Evolutionary conservation across 2,113 vertebrate genomes (phyloP).

Genomic region (Aplodontia rufa): DNA sequence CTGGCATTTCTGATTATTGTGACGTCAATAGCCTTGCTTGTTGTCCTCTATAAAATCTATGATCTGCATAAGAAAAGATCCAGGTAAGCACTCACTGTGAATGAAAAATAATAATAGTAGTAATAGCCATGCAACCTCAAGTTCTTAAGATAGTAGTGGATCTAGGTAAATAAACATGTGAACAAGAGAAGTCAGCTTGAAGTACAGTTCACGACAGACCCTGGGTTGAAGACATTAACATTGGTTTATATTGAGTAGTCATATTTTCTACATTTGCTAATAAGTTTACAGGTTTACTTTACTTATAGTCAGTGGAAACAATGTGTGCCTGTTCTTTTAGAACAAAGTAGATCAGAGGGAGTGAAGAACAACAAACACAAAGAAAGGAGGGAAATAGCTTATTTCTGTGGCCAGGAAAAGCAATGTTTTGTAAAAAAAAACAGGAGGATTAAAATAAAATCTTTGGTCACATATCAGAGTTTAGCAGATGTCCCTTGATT

Average conservation of each 20-base stretch:
- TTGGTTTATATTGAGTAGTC: not conserved
- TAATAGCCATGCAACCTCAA: not conserved
- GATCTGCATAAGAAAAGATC: slow-evolving; percentile 85
- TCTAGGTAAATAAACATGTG: fast-evolving
- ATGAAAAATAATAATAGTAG: not conserved
- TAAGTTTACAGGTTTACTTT: not conserved
- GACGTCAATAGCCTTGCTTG: slow-evolving; percentile 89
- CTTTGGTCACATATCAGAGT: not conserved
- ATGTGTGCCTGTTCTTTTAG: not conserved
- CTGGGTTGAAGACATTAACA: not conserved
- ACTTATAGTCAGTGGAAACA: not conserved
- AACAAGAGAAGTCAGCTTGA: fast-evolving
- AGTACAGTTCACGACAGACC: not conserved
- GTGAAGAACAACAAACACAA: not conserved
- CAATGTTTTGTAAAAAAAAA: not conserved
- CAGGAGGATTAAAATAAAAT: not conserved
- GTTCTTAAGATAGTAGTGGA: too few relatives aligned
- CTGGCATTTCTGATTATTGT: slow-evolving; percentile 91
- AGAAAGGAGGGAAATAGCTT: not conserved
- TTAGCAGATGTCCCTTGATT: too few relatives aligned
- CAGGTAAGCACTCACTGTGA: slow-evolving; percentile 81
- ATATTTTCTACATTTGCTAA: not conserved
- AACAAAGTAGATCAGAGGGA: not conserved
- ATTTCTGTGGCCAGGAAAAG: not conserved
- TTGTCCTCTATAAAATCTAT: slow-evolving; percentile 95